Percentiles rank a stretch among this genome's conserved stretches.
Evolutionary conservation across 2,888 invertebrate species (phyloP).

Genomic region (Portevinia maculata): DNA sequence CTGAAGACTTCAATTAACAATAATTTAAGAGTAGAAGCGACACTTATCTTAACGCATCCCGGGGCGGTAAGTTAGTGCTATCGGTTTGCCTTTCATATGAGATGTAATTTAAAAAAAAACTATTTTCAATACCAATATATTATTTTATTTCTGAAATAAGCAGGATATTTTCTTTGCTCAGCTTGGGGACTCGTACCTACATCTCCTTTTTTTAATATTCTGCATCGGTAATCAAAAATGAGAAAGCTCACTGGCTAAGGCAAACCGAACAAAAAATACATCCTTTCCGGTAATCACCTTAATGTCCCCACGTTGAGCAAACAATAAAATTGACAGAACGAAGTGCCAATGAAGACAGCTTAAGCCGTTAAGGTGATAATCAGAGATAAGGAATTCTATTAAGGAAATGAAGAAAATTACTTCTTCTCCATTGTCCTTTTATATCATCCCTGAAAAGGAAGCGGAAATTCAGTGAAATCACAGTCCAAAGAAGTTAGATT

Average conservation of each 20-base stretch:
- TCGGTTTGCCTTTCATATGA: too few relatives aligned
- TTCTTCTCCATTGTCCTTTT: conserved; percentile 60
- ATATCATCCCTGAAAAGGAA: conserved; percentile 27
- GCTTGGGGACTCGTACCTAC: too few relatives aligned
- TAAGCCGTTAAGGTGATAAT: conserved; percentile 74
- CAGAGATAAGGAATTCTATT: conserved; percentile 81
- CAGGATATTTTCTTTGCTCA: too few relatives aligned
- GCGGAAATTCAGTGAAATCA: conserved; percentile 9
- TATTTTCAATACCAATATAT: too few relatives aligned
- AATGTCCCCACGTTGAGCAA: conserved; percentile 60
- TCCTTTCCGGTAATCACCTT: conserved; percentile 71
- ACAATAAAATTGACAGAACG: conserved; percentile 66
- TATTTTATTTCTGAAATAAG: too few relatives aligned
- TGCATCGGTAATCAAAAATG: not conserved
- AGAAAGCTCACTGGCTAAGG: not conserved
- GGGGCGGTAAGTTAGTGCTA: too few relatives aligned
- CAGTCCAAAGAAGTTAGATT: conserved; percentile 5
- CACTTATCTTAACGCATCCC: too few relatives aligned
- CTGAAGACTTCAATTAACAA: too few relatives aligned
- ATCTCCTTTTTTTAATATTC: too few relatives aligned
- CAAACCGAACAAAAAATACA: conserved; percentile 40
- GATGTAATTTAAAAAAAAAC: too few relatives aligned
- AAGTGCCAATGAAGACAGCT: conserved; percentile 73
- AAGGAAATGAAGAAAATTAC: conserved; percentile 82
- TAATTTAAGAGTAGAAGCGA: too few relatives aligned